phyloP scores from a whole-genome alignment of 2,113 vertebrate species.

The Oryzias melastigma region DNA sequence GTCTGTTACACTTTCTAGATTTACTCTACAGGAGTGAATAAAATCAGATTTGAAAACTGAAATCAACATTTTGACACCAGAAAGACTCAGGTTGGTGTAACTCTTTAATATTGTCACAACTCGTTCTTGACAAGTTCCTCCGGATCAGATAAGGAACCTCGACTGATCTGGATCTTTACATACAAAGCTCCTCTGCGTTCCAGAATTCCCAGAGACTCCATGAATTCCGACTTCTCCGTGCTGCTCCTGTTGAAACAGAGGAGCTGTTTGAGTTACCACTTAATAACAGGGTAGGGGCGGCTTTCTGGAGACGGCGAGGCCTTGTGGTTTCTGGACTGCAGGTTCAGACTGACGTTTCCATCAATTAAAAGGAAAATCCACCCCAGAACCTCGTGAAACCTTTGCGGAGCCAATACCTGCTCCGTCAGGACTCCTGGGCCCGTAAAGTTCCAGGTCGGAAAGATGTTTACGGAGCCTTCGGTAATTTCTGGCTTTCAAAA shows the following conservation, averaged over 20 bases:
- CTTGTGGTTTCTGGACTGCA: conserved; percentile 57
- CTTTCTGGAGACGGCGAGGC: conserved; percentile 60
- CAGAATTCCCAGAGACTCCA: not conserved
- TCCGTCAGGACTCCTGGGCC: conserved; percentile 59
- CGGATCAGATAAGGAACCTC: not conserved
- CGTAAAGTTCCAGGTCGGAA: conserved; percentile 54
- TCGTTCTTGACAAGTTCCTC: not conserved
- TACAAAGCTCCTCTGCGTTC: conserved; percentile 1
- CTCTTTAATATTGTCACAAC: too few species aligned
- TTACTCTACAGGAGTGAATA: too few species aligned
- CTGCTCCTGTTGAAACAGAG: conserved; percentile 49
- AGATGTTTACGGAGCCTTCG: conserved; percentile 38
- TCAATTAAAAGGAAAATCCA: conserved; percentile 53
- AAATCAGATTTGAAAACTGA: too few species aligned
- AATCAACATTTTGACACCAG: too few species aligned
- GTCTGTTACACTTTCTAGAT: too few species aligned
- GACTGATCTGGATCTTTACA: not conserved
- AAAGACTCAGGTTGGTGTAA: too few species aligned
- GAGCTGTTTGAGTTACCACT: conserved; percentile 60
- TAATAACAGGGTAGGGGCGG: conserved; percentile 60
- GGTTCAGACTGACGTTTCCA: conserved; percentile 58
- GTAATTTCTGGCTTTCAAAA: conserved; percentile 27
- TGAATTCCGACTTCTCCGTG: not conserved
- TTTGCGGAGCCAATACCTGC: conserved; percentile 66
- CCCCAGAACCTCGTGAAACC: conserved; percentile 60